Conservation (phyloP, 2,888 invertebrate genomes). For the Agonopterix subpropinquella region DNA sequence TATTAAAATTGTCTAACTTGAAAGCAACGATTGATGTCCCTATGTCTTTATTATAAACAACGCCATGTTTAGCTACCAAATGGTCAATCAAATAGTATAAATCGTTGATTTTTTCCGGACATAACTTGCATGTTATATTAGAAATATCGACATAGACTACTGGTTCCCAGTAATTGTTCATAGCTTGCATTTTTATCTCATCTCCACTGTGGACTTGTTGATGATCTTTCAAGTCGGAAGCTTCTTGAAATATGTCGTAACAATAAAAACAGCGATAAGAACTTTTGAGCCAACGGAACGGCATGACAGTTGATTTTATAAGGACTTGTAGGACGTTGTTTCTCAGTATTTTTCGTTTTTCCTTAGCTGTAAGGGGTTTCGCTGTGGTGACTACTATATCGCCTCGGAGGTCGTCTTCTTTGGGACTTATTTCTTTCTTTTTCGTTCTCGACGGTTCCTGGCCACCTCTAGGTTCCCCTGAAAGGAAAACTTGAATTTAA, state of each 20-base stretch:
- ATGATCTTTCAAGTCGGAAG: conserved; percentile 49
- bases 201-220: conserved; percentile 42
- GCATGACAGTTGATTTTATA: conserved; percentile 54
- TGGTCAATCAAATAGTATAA: conserved; percentile 58
- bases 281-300: conserved; percentile 64
- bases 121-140: conserved; percentile 46
- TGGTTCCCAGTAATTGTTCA: conserved; percentile 64
- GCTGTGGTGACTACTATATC: not conserved
- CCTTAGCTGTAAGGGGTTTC: conserved; percentile 33
- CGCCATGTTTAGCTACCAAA: conserved; percentile 41
- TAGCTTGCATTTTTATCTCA: conserved; percentile 45
- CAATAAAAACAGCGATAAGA: conserved; percentile 67
- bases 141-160: conserved; percentile 59
- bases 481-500: conserved; percentile 43
- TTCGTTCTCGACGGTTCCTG: conserved; percentile 30
- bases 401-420: not conserved
- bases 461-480: conserved; percentile 61
- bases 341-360: conserved; percentile 52
- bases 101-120: conserved; percentile 40
- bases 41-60: conserved; percentile 54
- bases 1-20: conserved; percentile 49
- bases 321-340: conserved; percentile 55
- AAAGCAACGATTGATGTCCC: conserved; percentile 61
- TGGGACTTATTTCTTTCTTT: not conserved
- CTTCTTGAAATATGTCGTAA: conserved; percentile 64